Percentiles rank a stretch among this genome's conserved stretches.
These are phyloP conservation scores for Hippocampus mohnikei DNA, from an alignment of 2,113 vertebrate species.

Conservation along the genomic window DNA sequence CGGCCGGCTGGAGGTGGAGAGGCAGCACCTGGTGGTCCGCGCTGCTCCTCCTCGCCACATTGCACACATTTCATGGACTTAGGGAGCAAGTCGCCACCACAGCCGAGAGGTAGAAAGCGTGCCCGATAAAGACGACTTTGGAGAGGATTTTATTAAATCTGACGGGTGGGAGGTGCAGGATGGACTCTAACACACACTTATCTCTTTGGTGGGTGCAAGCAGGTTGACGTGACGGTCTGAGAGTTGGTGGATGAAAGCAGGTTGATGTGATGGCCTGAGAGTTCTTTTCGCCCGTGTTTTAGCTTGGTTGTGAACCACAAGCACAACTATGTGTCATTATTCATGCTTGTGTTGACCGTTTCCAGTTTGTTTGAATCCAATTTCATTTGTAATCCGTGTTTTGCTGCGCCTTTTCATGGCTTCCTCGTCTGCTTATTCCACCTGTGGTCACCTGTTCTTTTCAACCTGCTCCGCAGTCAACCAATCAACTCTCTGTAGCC, in stretches of 20 bases:
- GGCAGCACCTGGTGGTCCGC: conserved; percentile 71
- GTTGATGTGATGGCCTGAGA: neutral
- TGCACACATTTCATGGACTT: conserved; percentile 60
- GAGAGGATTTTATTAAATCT: conserved; percentile 63
- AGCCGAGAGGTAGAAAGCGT: conserved; percentile 55
- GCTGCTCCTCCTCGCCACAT: conserved; percentile 50
- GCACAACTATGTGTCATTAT: neutral
- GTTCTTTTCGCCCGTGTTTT: neutral
- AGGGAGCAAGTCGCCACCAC: conserved; percentile 31
- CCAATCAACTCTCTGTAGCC: neutral
- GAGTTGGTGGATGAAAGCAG: conserved; percentile 11
- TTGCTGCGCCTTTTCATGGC: neutral
- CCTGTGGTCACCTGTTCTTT: neutral
- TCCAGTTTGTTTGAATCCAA: neutral
- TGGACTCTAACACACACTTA: conserved; percentile 47
- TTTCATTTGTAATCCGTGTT: neutral
- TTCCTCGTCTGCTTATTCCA: neutral
- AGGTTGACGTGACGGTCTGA: neutral
- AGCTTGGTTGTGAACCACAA: neutral
- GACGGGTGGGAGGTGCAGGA: conserved; percentile 35
- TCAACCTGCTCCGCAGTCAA: neutral
- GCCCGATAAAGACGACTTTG: conserved; percentile 39
- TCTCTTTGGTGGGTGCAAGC: conserved; percentile 25
- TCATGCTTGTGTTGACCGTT: neutral
- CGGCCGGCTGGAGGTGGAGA: conserved; percentile 59